Base-by-base conservation (phyloP, 1,140 invertebrate genomes). In the Rhynchophorus ferrugineus region DNA sequence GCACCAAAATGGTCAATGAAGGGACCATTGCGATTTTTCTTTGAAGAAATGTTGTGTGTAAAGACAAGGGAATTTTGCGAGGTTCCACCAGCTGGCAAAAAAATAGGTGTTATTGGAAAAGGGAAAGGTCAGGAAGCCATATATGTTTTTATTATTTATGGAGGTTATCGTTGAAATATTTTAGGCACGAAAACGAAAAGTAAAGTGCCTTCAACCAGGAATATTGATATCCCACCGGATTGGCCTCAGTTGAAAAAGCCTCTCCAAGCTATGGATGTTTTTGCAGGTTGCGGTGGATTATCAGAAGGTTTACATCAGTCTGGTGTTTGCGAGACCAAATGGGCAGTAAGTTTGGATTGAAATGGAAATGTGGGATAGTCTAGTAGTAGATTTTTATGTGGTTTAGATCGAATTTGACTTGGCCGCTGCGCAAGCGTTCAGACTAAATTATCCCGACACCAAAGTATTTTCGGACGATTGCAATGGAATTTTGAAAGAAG, bases 231-330 rank as follows among this genome's bases (percentile, higher is more conserved):
- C 1, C 68, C 69, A 49, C 60, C 61, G 5, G 19, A 44, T 14
- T 72, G 61, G 67, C 65, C 58, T 22, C 29, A 60, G 22, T 63
- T 78, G 0, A 68, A 67, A 44, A 68, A 67, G 46, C 79, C 77
- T 37, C 66, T 92, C 17, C 70, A 71, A 61, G 81, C 79, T 33
- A 69, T 94, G 43, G 89, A 93, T 69, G 82, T 93, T n/a, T 93
- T 94, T 73, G 86, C 89, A 58, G 90, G 90, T 1, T 92, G 89
- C 71, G 90, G 89, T 42, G 90, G 87, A 3, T 62, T 86, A 34
- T 83, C 82, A 0, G 78, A 82, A 59, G 85, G 85, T 1, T 73
- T 93, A 13, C 82, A 88, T 61, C 78, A 82, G 59, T 74, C 84
- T 18, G 84, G 84, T 1, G 67, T 88, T 3, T 77, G 81, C 0